Evolutionary conservation across 2,113 vertebrate species (phyloP), one percentile per base, ranked within the genome.

Genomic region (Chamaea fasciata): DNA sequence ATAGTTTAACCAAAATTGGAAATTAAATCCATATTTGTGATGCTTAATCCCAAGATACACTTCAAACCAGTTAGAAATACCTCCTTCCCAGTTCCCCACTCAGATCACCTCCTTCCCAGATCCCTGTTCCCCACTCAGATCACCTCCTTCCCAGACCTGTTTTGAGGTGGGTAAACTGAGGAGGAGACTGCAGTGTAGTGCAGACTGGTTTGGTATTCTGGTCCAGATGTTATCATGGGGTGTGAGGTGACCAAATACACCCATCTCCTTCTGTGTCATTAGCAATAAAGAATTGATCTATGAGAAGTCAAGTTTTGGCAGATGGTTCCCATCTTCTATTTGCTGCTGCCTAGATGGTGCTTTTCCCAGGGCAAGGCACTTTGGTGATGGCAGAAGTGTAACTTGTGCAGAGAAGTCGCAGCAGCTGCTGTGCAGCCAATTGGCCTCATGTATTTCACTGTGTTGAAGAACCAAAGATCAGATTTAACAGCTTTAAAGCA

Each of bases 311-410:
- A 11, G 9, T 81, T n/a, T 59, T 73, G 41, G 44, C 21, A 50
- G 17, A 65, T 62, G 53, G 17, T 59, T 46, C 13, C 18, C 27
- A 26, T 70, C 42, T 78, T 62, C 60, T 62, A 17, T 89, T 71
- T 79, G 47, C 57, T 68, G 27, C 57, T 83, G 56, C 27, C 35
- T 33, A 10, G 18, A 33, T 1, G 4, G 12, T 15, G 18, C 27
- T 63, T 87, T 81, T 63, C 18, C 28, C 56, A 39, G 31, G 47
- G 37, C 39, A 64, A 67, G 75, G 39, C 6, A 1, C 19, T 46
- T 57, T 0, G 2, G 20, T 35, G n/a, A 13, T 42, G 15, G 78
- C 1, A 0, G 37, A 62, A 57, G 17, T 9, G 4, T 64, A 53
- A 64, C 80, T 90, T 10, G 0, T 4, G 14, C 9, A 71, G 78